Evolutionary conservation across 2,113 vertebrate genomes (phyloP).

Genomic region (Nycticryphes semicollaris): DNA sequence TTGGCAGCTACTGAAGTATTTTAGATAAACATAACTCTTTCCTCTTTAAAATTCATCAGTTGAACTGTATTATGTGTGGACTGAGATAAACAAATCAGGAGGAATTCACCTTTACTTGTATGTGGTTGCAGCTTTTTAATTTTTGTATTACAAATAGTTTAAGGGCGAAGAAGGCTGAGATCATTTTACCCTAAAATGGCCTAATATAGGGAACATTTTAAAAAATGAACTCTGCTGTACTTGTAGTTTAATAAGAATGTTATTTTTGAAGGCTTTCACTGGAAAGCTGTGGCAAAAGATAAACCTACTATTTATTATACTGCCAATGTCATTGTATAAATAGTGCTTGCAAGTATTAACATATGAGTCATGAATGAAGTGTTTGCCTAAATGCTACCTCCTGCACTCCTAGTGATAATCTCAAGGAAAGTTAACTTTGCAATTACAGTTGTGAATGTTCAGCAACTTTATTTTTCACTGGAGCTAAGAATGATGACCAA

Average conservation of each 20-base stretch:
- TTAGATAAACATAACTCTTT: neutral
- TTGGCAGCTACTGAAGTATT: neutral
- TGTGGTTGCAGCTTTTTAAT: neutral
- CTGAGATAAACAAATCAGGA: neutral
- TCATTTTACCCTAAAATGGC: neutral
- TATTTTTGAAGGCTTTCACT: neutral
- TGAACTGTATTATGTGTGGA: neutral
- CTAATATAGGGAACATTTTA: neutral
- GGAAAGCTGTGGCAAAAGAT: slow-evolving; percentile 4
- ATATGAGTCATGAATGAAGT: neutral
- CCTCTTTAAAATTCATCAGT: neutral
- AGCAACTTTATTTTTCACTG: neutral
- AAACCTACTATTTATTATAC: neutral
- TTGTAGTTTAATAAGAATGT: neutral
- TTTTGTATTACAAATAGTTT: neutral
- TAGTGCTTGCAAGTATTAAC: neutral
- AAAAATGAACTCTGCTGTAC: neutral
- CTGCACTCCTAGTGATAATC: neutral
- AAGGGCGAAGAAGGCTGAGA: neutral
- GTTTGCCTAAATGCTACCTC: neutral
- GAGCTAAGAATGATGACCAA: neutral
- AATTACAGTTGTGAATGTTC: neutral
- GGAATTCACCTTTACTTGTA: neutral
- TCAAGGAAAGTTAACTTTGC: neutral
- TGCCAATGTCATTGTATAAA: neutral